These are phyloP conservation scores for Antitype chi DNA, from an alignment of 2,888 invertebrate genomes.

Conservation along the genomic window DNA sequence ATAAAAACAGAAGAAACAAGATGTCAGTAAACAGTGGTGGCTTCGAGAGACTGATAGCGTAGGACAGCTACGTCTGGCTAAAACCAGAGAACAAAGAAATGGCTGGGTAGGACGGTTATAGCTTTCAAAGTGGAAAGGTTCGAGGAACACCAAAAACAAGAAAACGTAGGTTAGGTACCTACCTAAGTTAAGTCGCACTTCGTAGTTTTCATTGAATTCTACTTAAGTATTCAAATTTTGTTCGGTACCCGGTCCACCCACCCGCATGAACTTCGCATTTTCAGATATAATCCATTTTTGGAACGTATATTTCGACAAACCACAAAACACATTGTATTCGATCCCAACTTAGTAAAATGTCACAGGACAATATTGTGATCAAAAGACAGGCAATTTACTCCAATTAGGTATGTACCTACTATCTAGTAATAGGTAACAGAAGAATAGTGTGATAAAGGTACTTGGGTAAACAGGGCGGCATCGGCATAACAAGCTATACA, in stretches of 20 bases:
- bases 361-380: conserved; percentile 3
- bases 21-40: neutral
- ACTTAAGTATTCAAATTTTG: neutral
- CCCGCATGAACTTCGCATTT: neutral
- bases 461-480: too few relatives aligned
- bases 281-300: conserved; percentile 3
- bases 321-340: neutral
- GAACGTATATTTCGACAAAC: neutral
- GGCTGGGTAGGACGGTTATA: too few relatives aligned
- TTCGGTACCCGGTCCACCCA: neutral
- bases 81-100: neutral
- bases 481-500: too few relatives aligned
- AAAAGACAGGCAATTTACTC: neutral
- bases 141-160: neutral
- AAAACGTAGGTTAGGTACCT: too few relatives aligned
- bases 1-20: neutral
- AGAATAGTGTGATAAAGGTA: too few relatives aligned
- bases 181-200: neutral
- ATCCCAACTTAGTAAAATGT: conserved; percentile 26
- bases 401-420: neutral
- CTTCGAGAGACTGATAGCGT: neutral
- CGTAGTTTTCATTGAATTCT: neutral
- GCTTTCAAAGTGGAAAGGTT: neutral
- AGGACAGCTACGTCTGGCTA: neutral
- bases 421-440: too few relatives aligned